Evolutionary conservation across 2,888 invertebrate species (phyloP).

Genomic region (Acanthosepion pharaonis): DNA sequence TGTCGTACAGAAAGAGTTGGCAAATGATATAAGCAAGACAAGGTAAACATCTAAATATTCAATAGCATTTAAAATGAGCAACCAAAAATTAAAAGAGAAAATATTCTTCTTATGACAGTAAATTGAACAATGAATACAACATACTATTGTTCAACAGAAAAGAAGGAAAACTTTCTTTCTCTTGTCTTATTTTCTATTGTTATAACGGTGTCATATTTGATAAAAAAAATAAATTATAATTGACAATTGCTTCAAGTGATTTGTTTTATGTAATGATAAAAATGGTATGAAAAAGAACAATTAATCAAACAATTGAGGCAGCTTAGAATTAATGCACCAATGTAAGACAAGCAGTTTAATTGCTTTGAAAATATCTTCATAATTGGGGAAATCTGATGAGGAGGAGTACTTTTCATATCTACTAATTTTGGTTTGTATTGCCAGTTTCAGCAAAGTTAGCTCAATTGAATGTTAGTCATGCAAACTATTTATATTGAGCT

Average conservation of each 20-base stretch:
- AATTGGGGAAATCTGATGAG: not conserved
- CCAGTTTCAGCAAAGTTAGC: not conserved
- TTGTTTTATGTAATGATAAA: not conserved
- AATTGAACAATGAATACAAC: not conserved
- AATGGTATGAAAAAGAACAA: not conserved
- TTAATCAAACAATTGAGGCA: not conserved
- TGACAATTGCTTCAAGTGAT: not conserved
- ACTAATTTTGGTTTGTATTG: not conserved
- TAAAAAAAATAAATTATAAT: slow-evolving; percentile 2
- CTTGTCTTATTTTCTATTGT: not conserved
- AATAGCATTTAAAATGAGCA: not conserved
- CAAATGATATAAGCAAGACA: not conserved
- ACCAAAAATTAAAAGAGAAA: not conserved
- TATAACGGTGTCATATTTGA: not conserved
- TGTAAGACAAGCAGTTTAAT: not conserved
- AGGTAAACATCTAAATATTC: not conserved
- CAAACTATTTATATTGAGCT: not conserved
- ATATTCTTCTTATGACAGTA: not conserved
- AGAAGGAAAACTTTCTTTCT: not conserved
- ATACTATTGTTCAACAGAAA: not conserved
- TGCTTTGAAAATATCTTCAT: not conserved
- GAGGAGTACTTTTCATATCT: not conserved
- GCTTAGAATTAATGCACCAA: not conserved
- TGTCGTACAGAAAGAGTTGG: not conserved
- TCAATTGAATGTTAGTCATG: not conserved